Conservation (phyloP, 1,140 invertebrate genomes). For the Chelonus insularis region DNA sequence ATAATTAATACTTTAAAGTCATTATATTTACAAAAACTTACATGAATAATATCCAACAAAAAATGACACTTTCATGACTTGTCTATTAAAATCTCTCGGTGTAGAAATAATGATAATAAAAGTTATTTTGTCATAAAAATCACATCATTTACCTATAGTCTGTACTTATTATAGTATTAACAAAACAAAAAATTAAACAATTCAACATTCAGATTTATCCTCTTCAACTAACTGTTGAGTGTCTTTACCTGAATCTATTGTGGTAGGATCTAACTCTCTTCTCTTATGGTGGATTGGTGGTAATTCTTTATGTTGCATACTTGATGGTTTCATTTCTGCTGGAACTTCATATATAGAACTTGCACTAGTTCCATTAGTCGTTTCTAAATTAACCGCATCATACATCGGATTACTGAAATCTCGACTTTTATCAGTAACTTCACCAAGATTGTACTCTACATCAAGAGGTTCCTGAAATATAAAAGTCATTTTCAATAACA, state of each 20-base stretch:
- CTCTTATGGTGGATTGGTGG: constrained; percentile 74
- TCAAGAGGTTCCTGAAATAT: constrained; percentile 66
- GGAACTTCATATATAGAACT: constrained; percentile 78
- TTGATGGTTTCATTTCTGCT: constrained; percentile 77
- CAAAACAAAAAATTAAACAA: constrained; percentile 23
- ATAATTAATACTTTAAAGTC: constrained; percentile 15
- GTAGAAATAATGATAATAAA: neutral
- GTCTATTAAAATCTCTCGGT: constrained; percentile 36
- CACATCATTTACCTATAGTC: neutral
- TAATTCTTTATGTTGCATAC: constrained; percentile 74
- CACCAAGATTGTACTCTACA: constrained; percentile 75
- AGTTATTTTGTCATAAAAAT: neutral
- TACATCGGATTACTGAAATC: constrained; percentile 98
- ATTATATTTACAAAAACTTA: constrained; percentile 27
- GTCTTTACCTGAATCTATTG: constrained; percentile 87
- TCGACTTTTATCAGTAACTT: constrained; percentile 73
- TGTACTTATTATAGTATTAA: too few species aligned
- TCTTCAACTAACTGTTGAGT: constrained; percentile 88
- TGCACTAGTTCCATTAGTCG: constrained; percentile 65
- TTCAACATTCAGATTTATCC: constrained; percentile 69
- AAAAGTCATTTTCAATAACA: neutral
- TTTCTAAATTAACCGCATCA: constrained; percentile 72
- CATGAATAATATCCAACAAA: constrained; percentile 19
- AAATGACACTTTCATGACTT: constrained; percentile 44
- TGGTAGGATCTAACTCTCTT: constrained; percentile 78